These are phyloP conservation scores for Notolepis coatsorum DNA, from an alignment of 2,797 vertebrate genomes.

Conservation along the genomic window DNA sequence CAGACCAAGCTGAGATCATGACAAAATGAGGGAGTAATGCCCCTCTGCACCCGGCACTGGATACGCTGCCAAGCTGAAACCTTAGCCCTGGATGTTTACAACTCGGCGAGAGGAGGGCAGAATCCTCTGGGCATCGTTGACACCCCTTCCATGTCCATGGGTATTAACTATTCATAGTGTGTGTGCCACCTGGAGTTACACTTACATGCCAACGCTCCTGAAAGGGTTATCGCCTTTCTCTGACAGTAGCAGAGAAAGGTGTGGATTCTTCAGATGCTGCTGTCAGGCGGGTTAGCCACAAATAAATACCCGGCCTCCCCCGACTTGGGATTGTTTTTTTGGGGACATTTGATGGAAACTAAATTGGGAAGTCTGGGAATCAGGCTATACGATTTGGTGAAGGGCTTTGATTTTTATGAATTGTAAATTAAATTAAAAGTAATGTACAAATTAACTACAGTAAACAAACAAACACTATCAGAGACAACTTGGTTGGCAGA, in stretches of 20 bases:
- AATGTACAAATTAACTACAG: too few relatives aligned
- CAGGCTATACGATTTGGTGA: too few relatives aligned
- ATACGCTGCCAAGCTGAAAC: slow-evolving; percentile 76
- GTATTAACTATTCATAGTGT: slow-evolving; percentile 86
- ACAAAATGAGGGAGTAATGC: slow-evolving; percentile 71
- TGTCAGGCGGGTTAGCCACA: slow-evolving; percentile 31
- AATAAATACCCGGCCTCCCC: background rate
- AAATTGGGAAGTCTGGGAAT: too few relatives aligned
- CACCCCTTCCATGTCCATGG: slow-evolving; percentile 81
- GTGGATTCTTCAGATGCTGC: slow-evolving; percentile 73
- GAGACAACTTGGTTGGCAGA: too few relatives aligned
- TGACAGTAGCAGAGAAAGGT: slow-evolving; percentile 77
- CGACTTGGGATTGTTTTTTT: slow-evolving; percentile 4
- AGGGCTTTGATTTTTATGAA: too few relatives aligned
- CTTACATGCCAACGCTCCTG: slow-evolving; percentile 81
- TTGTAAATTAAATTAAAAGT: too few relatives aligned
- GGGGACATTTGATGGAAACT: background rate
- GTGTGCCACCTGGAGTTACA: slow-evolving; percentile 86
- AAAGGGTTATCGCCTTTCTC: slow-evolving; percentile 83
- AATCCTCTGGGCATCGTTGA: slow-evolving; percentile 83
- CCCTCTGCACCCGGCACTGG: slow-evolving; percentile 66
- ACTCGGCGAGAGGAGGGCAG: slow-evolving; percentile 75
- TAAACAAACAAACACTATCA: too few relatives aligned
- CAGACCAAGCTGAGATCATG: slow-evolving; percentile 58
- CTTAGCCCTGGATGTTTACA: slow-evolving; percentile 81